Percentiles rank a stretch among this genome's conserved stretches.
Conservation (phyloP, 1,140 invertebrate species). For the Diabrotica undecimpunctata region DNA sequence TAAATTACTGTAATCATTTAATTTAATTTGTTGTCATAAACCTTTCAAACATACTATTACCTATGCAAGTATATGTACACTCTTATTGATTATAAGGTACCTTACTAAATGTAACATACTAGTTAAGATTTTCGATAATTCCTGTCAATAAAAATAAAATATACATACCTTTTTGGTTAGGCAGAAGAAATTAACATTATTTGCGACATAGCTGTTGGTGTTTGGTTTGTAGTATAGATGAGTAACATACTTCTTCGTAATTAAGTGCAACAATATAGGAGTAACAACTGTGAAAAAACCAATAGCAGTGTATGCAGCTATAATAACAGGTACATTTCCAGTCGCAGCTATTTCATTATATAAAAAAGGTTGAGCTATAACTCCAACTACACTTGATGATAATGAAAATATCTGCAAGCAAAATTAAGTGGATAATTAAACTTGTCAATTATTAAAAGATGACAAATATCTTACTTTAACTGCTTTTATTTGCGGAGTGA, state of each 20-base stretch:
- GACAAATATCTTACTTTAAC: slow-evolving; percentile 57
- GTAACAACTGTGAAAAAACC: slow-evolving; percentile 79
- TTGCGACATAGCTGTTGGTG: slow-evolving; percentile 65
- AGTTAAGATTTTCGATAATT: too few species aligned
- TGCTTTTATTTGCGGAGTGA: slow-evolving; percentile 62
- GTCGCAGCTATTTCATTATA: slow-evolving; percentile 57
- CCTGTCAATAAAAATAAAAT: too few species aligned
- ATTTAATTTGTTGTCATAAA: too few species aligned
- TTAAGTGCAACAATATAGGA: slow-evolving; percentile 74
- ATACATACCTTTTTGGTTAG: slow-evolving; percentile 56
- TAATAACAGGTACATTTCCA: slow-evolving; percentile 53
- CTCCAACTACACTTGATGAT: slow-evolving; percentile 64
- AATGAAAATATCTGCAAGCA: slow-evolving; percentile 65
- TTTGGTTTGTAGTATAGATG: slow-evolving; percentile 66
- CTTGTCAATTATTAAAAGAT: background rate
- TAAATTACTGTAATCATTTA: too few species aligned
- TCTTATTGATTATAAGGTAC: too few species aligned
- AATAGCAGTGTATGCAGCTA: slow-evolving; percentile 62
- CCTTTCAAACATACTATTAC: too few species aligned
- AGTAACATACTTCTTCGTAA: slow-evolving; percentile 84
- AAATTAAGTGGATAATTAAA: slow-evolving; percentile 8
- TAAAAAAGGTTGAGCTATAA: slow-evolving; percentile 71
- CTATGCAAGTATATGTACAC: too few species aligned
- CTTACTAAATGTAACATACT: too few species aligned
- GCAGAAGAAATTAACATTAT: slow-evolving; percentile 65